Evolutionary conservation across 2,888 invertebrate species (phyloP), one percentile per base, ranked within the genome.

Genomic region (Watsonalla binaria): DNA sequence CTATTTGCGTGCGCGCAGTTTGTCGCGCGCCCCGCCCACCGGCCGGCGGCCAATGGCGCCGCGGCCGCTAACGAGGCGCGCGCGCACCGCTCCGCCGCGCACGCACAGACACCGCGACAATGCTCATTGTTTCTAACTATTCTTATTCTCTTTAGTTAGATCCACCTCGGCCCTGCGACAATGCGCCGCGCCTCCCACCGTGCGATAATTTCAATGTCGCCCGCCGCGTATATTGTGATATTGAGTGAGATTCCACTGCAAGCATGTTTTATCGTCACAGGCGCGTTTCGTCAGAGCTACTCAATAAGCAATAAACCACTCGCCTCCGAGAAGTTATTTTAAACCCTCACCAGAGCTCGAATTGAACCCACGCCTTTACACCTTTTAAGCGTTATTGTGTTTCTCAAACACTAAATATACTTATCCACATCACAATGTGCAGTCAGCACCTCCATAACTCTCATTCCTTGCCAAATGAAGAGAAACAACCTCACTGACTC

Each of bases 291-390:
- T 86, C 88, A 84, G 86, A 77, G 81, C 85, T 82, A 80, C 87
- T 89, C 90, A 90, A 90, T 90, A 89, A 89, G 90, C 90, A 85
- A 89, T 90, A 90, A 90, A 90, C 87, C 85, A 87, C 86, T 84
- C 89, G 82, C 81, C 86, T 86, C 83, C 84, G 80, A 86, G 85
- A 85, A 88, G 86, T 87, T 86, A 86, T 88, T 88, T 87, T 85
- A 82, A 85, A 86, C 80, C 80, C 78, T 68, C 80, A 66, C 82
- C 76, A 80, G 78, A 77, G 80, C 76, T 80, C 78, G 76, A 76
- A 80, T 82, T 77, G 79, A 80, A 75, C 82, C 82, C 84, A 84
- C 84, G 84, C 82, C 81, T 90, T 89, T 85, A 85, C 86, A 87
- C 87, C 86, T 88, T 88, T 88, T 84, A 87, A 86, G 86, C 88